These are phyloP conservation scores for Magallana angulata DNA, from an alignment of 1,140 invertebrate genomes.

Conservation along the genomic window DNA sequence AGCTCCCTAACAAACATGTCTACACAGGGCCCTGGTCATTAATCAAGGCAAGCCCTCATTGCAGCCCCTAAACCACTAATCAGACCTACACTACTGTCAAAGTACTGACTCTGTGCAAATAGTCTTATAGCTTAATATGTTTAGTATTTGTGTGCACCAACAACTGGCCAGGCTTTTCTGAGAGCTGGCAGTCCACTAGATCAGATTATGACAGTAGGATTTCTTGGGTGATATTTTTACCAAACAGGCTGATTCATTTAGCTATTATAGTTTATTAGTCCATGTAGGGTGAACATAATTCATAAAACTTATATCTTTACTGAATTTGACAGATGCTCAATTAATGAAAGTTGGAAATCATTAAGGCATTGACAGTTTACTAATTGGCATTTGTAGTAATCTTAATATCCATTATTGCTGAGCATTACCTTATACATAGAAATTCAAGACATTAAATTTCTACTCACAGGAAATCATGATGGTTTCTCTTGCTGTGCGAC, in stretches of 20 bases:
- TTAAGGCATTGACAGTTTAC: background rate
- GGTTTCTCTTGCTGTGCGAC: slow-evolving; percentile 28
- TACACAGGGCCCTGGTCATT: slow-evolving; percentile 5
- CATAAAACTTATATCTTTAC: background rate
- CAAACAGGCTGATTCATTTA: too few species aligned
- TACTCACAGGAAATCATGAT: slow-evolving; percentile 17
- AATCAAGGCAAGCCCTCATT: background rate
- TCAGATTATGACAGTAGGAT: too few species aligned
- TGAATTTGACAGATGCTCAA: slow-evolving; percentile 22
- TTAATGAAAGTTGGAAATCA: background rate
- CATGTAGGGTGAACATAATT: background rate
- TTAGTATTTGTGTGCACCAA: too few species aligned
- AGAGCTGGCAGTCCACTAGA: too few species aligned
- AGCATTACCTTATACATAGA: background rate
- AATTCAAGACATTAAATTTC: slow-evolving; percentile 10
- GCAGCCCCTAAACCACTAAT: slow-evolving; percentile 2
- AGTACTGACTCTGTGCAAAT: slow-evolving; percentile 13
- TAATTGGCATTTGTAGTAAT: background rate
- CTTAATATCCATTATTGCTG: background rate
- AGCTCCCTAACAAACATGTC: slow-evolving; percentile 15
- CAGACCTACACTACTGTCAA: background rate
- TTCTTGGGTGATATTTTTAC: too few species aligned
- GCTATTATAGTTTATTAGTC: too few species aligned
- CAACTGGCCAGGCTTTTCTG: too few species aligned
- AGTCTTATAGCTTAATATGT: background rate